Base-by-base conservation (phyloP, 2,797 vertebrate genomes). In the Lithobates pipiens region DNA sequence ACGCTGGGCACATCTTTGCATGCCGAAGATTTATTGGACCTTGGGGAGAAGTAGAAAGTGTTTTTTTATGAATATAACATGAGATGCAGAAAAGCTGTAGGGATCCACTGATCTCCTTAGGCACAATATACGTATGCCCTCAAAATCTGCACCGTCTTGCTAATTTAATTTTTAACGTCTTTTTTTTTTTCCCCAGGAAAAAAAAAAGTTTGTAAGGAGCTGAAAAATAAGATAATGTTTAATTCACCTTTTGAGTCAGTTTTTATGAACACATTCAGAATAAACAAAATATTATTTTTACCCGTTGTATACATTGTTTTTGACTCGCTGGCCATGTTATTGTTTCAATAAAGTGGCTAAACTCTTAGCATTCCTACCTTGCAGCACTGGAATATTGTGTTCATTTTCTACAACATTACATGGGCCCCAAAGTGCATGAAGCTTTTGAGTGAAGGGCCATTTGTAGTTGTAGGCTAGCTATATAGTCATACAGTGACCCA, bases 1-100 rank as follows among this genome's bases (percentile, higher is more conserved):
- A 92, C 68, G 88, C 89, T 81, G 90, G 89, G 90, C 89, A 88
- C 89, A 87, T 73, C 88, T 86, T 92, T 90, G 88, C 74, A 90
- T 87, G 87, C 89, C 84, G 54, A 88, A 89, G 90, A 93, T 82
- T 90, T 91, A 93, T 92, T 78, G 85, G 83, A 79, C 88, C 82
- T 1, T 77, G 0, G 77, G 73, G 82, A 88, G 81, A 18, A 86
- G 76, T 90, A 76, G 84, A 89, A 92, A 93, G 90, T 88, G 88
- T 90, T 88, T 91, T 61, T 72, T 92, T 88, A 90, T 90, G 89
- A 92, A 94, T 91, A 93, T 91, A 88, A 90, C 91, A 89, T 90
- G 88, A 90, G 88, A 93, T 91, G 86, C 89, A 89, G 89, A 91
- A 91, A 42, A 23, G 76, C 74, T 89, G 87, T 89, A 85, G 88